phyloP scores from a whole-genome alignment of 1,140 invertebrate genomes.

The Listronotus bonariensis region DNA sequence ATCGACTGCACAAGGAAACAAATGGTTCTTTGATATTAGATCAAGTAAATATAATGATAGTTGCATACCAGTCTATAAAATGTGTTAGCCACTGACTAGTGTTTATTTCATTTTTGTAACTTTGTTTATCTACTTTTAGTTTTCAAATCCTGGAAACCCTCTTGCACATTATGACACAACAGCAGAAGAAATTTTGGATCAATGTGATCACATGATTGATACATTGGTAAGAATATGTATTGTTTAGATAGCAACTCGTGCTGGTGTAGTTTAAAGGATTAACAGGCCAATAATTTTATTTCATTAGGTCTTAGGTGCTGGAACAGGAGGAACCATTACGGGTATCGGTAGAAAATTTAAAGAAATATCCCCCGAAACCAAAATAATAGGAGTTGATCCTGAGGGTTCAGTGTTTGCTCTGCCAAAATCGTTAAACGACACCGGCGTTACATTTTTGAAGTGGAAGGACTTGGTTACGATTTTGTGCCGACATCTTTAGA shows the following conservation, averaged over 20 bases:
- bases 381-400: conserved; percentile 86
- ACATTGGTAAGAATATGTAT: conserved; percentile 64
- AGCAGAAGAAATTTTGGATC: conserved; percentile 83
- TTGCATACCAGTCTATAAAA: too few species aligned
- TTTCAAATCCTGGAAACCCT: conserved; percentile 86
- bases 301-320: conserved; percentile 72
- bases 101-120: background rate
- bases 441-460: conserved; percentile 77
- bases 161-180: conserved; percentile 93
- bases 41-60: conserved; percentile 68
- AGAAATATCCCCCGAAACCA: conserved; percentile 66
- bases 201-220: conserved; percentile 79
- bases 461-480: conserved; percentile 87
- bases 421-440: conserved; percentile 70
- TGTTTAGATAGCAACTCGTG: too few species aligned
- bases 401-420: conserved; percentile 82
- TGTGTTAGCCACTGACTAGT: background rate
- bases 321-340: conserved; percentile 87
- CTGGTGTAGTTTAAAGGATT: too few species aligned
- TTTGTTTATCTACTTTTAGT: conserved; percentile 61
- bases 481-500: conserved; percentile 92
- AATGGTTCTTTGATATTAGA: conserved; percentile 93
- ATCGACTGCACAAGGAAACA: conserved; percentile 80
- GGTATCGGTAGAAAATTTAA: conserved; percentile 86
- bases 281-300: background rate